Base-by-base conservation (phyloP, 1,140 invertebrate genomes). In the Eciton burchellii region DNA sequence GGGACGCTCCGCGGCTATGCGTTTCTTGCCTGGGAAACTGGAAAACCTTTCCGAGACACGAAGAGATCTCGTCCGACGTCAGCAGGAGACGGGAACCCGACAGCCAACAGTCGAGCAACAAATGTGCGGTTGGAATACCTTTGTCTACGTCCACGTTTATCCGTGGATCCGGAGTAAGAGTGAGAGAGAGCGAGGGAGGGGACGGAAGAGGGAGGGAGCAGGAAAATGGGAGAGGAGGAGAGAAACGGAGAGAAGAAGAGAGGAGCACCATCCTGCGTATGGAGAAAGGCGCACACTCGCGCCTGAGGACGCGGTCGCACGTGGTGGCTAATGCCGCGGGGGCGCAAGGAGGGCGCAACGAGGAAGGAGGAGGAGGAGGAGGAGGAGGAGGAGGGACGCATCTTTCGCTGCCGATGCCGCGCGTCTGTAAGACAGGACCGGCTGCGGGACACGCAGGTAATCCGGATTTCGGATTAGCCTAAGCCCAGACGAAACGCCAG, bases 381-480 rank as follows among this genome's bases (percentile, higher is more conserved):
- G n/a, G n/a, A n/a, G n/a, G n/a, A n/a, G 76, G 66, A 82, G 21
- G 45, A 21, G 47, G 47, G 41, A 79, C 49, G 49, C 45, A 70
- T 60, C 65, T 81, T 82, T 77, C 82, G 84, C 52, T 57, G 62
- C 83, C 2, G 54, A 85, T 81, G 82, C 62, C 81, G 26, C 26
- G 70, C 65, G 63, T 57, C 56, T 70, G 85, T 89, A 90, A 92
- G 90, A 91, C 86, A 86, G 87, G 74, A 87, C 89, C 90, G 35
- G 74, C 63, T 68, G 49, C 29, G 35, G 24, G 8, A 91, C 86
- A 86, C 82, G 83, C 84, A 85, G 88, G 90, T 92, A 92, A 92
- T 92, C 92, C 92, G 92, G 92, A 92, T 92, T 92, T 91, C 77
- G 91, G 92, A 92, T 92, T 92, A 92, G 90, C 81, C 86, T 91